phyloP scores from a whole-genome alignment of 2,113 vertebrate species.

The Dipodomys ordii region DNA sequence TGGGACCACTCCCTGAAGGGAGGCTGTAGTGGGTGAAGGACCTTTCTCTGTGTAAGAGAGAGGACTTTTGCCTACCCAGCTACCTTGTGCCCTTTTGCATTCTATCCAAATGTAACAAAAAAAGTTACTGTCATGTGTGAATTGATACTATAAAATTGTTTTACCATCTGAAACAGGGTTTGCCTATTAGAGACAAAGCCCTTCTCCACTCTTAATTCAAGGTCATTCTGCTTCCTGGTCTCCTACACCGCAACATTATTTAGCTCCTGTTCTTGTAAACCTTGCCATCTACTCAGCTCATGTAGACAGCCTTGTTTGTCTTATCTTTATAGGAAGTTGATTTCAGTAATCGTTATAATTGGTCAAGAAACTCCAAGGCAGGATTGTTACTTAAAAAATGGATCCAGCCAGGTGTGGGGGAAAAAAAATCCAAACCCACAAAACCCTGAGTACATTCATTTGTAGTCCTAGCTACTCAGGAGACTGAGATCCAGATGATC shows the following conservation, averaged over 20 bases:
- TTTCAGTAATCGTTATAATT: background rate
- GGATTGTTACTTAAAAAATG: too few species aligned
- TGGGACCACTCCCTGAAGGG: too few species aligned
- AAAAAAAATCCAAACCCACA: too few species aligned
- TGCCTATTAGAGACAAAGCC: background rate
- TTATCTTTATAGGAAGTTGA: background rate
- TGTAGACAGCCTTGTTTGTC: background rate
- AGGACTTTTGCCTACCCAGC: background rate
- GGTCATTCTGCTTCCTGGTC: background rate
- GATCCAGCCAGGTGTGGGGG: too few species aligned
- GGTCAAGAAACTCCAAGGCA: background rate
- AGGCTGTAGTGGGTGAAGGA: too few species aligned
- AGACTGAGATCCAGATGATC: too few species aligned
- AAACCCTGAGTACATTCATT: too few species aligned
- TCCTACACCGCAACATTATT: background rate
- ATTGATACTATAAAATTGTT: background rate
- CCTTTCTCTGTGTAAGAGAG: background rate
- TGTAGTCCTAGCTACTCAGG: too few species aligned
- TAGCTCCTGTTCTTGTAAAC: background rate
- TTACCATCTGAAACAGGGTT: background rate
- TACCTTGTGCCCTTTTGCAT: background rate
- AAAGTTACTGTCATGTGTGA: background rate
- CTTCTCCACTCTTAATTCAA: background rate
- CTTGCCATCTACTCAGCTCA: background rate
- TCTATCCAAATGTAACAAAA: background rate